Evolutionary conservation across 2,113 vertebrate genomes (phyloP), one percentile per base, ranked within the genome.

Genomic region (Leptobrachium leishanense): DNA sequence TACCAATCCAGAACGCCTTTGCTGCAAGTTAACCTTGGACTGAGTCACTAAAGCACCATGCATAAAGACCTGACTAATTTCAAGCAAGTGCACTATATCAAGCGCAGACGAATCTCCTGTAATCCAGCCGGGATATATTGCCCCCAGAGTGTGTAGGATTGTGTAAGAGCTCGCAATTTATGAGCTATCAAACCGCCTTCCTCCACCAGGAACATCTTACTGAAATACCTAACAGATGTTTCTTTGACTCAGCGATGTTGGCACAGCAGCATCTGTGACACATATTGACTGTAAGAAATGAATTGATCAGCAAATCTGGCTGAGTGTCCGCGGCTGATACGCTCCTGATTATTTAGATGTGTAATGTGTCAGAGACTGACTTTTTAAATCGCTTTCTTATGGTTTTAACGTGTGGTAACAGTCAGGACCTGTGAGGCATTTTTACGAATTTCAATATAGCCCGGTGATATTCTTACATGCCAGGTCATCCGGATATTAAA

Each of bases 161-260:
- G 2, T 63, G 31, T n/a, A 62, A 9, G 42, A 43, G 5, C 39
- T 46, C 31, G 7, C 46, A 68, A 55, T 68, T 55, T 43, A 11
- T 57, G 41, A 53, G 15, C 13, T 7, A 46, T 50, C 13, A 2
- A 12, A 7, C 50, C 12, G 13, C 42, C 15, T 43, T 55, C 67
- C 39, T 46, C 75, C 57, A n/a, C 62, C 62, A 64, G 5, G 6
- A 31, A 64, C 66, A 62, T 70, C 54, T 62, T 55, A 41, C 65
- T 57, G 13, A 65, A 40, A 76, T 41, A 12, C 43, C 31, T 0
- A 66, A 4, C 74, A 76, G 63, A 76, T 68, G 39, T 1, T 11
- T 39, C 8, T 50, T 76, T 76, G 74, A 77, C n/a, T 77, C 67
- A 68, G 13, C 53, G 39, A 69, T 8, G 15, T 55, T 77, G 66